Evolutionary conservation across 2,113 vertebrate species (phyloP).

Genomic region (Oenanthe melanoleuca): DNA sequence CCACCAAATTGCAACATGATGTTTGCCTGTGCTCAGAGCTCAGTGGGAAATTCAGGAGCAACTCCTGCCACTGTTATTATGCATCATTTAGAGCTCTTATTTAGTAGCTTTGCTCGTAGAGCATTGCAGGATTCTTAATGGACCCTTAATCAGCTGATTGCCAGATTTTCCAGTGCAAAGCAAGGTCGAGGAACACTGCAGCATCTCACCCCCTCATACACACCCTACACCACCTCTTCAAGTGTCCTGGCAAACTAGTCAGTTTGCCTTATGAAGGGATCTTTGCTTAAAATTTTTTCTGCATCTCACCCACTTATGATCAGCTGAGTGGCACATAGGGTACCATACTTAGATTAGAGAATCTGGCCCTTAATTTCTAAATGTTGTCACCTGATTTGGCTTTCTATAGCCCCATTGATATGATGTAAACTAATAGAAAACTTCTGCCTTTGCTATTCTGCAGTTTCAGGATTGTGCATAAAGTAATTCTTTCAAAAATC

Average conservation of each 20-base stretch:
- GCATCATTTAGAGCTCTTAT: not conserved
- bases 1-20: not conserved
- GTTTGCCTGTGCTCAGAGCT: not conserved
- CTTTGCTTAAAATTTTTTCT: not conserved
- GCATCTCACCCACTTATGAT: not conserved
- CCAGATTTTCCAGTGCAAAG: not conserved
- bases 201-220: not conserved
- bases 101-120: not conserved
- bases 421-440: not conserved
- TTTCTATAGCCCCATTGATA: not conserved
- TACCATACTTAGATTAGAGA: not conserved
- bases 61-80: not conserved
- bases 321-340: not conserved
- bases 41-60: not conserved
- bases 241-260: not conserved
- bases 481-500: not conserved
- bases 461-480: not conserved
- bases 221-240: not conserved
- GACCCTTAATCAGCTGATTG: not conserved
- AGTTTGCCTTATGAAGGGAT: not conserved
- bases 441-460: not conserved
- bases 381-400: not conserved
- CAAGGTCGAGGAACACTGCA: not conserved
- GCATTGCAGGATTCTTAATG: not conserved
- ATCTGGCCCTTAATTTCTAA: not conserved